Base-by-base conservation (phyloP, 1,140 invertebrate genomes). In the Saxidomus purpurata region DNA sequence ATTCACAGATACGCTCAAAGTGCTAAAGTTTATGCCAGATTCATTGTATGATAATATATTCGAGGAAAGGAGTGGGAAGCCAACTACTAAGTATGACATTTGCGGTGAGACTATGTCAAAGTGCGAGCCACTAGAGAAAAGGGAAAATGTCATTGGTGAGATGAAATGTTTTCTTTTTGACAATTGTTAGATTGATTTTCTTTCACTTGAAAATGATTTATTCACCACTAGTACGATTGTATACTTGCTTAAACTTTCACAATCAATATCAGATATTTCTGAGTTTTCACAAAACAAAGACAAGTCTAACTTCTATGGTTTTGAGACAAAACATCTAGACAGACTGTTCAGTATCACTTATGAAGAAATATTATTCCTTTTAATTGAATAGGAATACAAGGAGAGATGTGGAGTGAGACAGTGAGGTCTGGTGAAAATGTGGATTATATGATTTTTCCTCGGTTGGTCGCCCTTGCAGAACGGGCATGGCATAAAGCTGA, bases 401-500 rank as follows among this genome's bases (percentile, higher is more conserved):
- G 87, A 8, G 52, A 87, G 17, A 19, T 92, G 43, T 93, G 91
- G 91, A 88, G 86, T 28, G 93, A 93, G 38, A 89, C 87, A 19
- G 79, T 92, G 8, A 61, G 90, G 9, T 90, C 67, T 13, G 36
- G 47, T 28, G 90, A 93, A 71, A 67, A 92, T 28, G 22, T 93
- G 13, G 84, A 92, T 31, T 79, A 91, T 28, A 93, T 92, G 90
- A 77, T 90, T 22, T 93, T 85, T 43, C 93, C 93, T 0, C 83
- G 92, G 6, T 31, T 94, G 9, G 47, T 93, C 8, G 93, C 93
- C 38, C 25, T 92, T 13, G 93, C 93, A 15, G 93, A 93, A 59
- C 38, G 92, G n/a, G 91, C 92, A 9, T 93, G 93, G 93, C 89
- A 92, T 82, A 87, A 91, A 76, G 92, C 93, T 0, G 71, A 55